phyloP scores from a whole-genome alignment of 2,797 vertebrate genomes.

The Discoglossus pictus region DNA sequence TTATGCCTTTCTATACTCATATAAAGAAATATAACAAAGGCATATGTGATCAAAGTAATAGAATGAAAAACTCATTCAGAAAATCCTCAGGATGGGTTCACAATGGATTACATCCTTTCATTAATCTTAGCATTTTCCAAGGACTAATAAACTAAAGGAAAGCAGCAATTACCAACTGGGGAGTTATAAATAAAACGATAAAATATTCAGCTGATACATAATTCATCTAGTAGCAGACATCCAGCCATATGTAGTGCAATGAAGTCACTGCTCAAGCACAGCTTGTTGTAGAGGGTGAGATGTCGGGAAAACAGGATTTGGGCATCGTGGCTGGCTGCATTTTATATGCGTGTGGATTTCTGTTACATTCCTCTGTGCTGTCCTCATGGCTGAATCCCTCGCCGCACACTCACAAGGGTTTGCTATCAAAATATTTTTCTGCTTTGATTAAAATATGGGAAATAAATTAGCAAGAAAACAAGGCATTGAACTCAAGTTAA shows the following conservation, averaged over 20 bases:
- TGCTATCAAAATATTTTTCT: background rate
- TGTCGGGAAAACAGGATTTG: slow-evolving; percentile 31
- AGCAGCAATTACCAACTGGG: slow-evolving; percentile 48
- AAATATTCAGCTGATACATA: slow-evolving; percentile 63
- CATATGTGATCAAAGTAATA: slow-evolving; percentile 28
- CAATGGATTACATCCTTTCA: slow-evolving; percentile 48
- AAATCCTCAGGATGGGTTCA: slow-evolving; percentile 37
- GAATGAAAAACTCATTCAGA: slow-evolving; percentile 23
- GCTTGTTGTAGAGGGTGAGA: slow-evolving; percentile 31
- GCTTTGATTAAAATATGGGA: no score
- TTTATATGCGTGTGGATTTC: slow-evolving; percentile 25
- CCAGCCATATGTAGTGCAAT: slow-evolving; percentile 54
- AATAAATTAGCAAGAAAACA: no score
- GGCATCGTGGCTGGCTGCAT: slow-evolving; percentile 13
- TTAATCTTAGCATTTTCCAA: slow-evolving; percentile 49
- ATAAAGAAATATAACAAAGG: slow-evolving; percentile 38
- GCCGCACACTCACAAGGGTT: background rate
- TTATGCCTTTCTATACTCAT: slow-evolving; percentile 5
- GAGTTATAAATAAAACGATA: slow-evolving; percentile 56
- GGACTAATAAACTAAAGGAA: slow-evolving; percentile 52
- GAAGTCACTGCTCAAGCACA: slow-evolving; percentile 48
- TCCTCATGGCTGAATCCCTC: background rate
- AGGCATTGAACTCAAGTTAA: no score
- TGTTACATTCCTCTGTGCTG: slow-evolving; percentile 6
- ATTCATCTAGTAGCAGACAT: slow-evolving; percentile 61